Conservation (phyloP, 2,113 vertebrate genomes). For the Tympanuchus pallidicinctus region DNA sequence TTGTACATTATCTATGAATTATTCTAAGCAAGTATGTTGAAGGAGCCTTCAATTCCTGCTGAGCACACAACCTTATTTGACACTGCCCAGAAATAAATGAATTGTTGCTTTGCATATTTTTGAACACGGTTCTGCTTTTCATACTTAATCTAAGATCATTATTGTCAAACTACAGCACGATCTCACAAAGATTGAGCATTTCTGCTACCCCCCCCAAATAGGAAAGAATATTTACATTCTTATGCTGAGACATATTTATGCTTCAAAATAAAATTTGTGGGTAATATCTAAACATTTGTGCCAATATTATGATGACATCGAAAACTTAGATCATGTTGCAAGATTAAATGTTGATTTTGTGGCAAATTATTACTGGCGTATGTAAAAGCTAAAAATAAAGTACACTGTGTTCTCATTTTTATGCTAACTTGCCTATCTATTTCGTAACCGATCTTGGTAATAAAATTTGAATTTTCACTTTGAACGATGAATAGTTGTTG, state of each 20-base stretch:
- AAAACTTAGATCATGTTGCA: not conserved
- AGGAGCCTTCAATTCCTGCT: constrained; percentile 9
- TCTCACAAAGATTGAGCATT: not conserved
- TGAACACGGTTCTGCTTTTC: not conserved
- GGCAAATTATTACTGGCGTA: not conserved
- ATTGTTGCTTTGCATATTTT: constrained; percentile 17
- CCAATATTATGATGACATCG: not conserved
- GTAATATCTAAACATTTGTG: not conserved
- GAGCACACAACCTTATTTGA: constrained; percentile 10
- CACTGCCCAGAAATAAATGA: constrained; percentile 22
- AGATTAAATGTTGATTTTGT: not conserved
- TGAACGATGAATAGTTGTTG: not conserved
- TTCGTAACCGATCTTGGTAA: not conserved
- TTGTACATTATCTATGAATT: not conserved
- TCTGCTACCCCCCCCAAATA: not conserved
- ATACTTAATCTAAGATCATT: constrained; percentile 15
- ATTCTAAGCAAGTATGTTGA: constrained; percentile 19
- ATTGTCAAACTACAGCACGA: not conserved
- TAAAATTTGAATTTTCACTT: not conserved
- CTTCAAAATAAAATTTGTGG: not conserved
- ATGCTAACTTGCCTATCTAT: not conserved
- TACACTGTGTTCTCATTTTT: accelerated
- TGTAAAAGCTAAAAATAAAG: not conserved
- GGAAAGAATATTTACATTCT: not conserved
- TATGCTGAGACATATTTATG: not conserved